Conservation (phyloP, 2,797 vertebrate species). For the Chlorospingus flavigularis region DNA sequence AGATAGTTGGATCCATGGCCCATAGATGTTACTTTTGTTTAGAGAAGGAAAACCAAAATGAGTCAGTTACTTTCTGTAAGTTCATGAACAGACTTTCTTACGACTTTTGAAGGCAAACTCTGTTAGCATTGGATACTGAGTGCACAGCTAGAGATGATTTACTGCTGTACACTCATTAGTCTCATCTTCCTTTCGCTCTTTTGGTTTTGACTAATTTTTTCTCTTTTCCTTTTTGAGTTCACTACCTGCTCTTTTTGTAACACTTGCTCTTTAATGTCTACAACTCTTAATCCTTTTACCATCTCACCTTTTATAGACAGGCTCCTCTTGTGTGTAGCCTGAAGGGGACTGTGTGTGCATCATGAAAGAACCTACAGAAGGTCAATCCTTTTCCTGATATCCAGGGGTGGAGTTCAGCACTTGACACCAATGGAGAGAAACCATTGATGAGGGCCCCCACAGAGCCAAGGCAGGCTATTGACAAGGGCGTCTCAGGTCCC, state of each 20-base stretch:
- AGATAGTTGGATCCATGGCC: background rate
- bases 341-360: background rate
- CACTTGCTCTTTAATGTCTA: background rate
- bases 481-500: background rate
- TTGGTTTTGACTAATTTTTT: background rate
- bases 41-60: background rate
- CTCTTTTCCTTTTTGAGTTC: background rate
- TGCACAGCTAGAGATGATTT: background rate
- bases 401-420: background rate
- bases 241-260: background rate
- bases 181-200: background rate
- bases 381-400: background rate
- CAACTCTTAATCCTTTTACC: background rate
- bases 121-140: background rate
- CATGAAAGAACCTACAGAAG: background rate
- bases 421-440: background rate
- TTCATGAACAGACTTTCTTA: background rate
- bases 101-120: background rate
- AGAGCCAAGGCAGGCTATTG: background rate
- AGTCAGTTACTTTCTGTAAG: background rate
- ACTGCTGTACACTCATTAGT: background rate
- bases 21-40: background rate
- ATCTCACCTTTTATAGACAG: background rate
- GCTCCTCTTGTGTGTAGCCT: background rate
- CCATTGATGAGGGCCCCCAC: rapidly evolving